These are phyloP conservation scores for Anabacerthia variegaticeps DNA, from an alignment of 2,797 vertebrate species.

Conservation along the genomic window DNA sequence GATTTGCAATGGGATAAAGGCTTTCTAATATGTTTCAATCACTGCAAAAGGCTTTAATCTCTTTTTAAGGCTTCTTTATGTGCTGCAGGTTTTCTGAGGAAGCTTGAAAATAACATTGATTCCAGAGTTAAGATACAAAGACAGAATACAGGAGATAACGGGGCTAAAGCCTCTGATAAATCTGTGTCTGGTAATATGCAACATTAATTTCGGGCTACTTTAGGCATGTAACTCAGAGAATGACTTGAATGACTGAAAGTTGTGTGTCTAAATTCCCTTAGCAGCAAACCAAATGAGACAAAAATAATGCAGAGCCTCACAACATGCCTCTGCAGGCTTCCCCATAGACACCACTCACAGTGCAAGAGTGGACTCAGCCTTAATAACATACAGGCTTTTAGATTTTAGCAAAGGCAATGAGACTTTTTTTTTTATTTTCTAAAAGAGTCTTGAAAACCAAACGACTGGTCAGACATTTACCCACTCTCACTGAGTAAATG, in stretches of 20 bases:
- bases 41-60: neutral
- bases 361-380: neutral
- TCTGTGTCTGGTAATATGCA: neutral
- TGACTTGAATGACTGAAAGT: neutral
- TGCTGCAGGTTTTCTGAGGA: slow-evolving; percentile 2
- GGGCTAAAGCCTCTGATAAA: neutral
- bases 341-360: neutral
- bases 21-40: neutral
- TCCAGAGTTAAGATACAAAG: neutral
- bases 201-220: neutral
- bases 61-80: neutral
- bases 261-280: neutral
- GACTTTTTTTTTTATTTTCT: neutral
- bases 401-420: neutral
- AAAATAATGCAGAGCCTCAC: neutral
- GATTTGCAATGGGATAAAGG: neutral
- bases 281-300: neutral
- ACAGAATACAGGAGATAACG: neutral
- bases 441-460: neutral
- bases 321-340: neutral
- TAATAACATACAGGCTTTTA: neutral
- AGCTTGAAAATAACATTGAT: neutral
- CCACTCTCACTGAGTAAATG: neutral
- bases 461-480: neutral
- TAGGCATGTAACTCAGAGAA: neutral